Evolutionary conservation across 92 coral and sea anemone genomes (phyloP), one percentile per base, ranked within the genome.

Genomic region (Meandrina meandrites): DNA sequence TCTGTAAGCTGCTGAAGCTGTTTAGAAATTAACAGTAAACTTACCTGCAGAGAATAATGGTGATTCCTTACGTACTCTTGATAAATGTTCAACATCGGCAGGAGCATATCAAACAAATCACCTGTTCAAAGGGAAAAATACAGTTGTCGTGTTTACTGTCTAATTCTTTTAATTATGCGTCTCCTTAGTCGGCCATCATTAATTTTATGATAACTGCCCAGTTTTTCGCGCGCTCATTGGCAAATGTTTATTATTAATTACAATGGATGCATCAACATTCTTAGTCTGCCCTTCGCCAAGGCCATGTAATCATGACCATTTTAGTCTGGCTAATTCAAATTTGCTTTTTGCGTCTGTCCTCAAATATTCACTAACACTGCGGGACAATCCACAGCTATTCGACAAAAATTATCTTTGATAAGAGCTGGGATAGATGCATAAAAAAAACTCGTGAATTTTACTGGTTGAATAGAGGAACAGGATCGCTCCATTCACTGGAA

Each of bases 31-130:
- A 62, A n/a, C 30, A 62, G 14, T 62, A 5, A 3, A 15, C 89
- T 32, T 80, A 95, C 99, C 98, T 97, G 98, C 35, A 97, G 70
- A 48, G 98, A 95, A 88, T 97, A 97, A 82, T 95, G 98, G 69
- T 97, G 98, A 75, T 97, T 97, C 5, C 99, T 90, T 5, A 97
- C 99, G 70, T 97, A 97, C 70, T 97, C 99, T 70, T 95, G 99
- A 80, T 97, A 97, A 67, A 97, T 97, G 67, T 97, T 96, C 57
- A 95, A 85, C 99, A 97, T 97, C 10, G 99, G 99, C 27, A 97
- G 94, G 28, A 97, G 82, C 95, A 97, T 94, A 62, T 96, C 98
- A 81, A 97, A 97, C 84, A 97, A 81, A 86, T 97, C 99, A 60
- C 99, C 99, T 97, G 93, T 31, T 57, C 11, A 79, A 56, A 66